A percentile compares a stretch with the other conserved stretches of the same genome.
phyloP scores from a whole-genome alignment of 2,797 vertebrate species.

The Notolabrus celidotus region DNA sequence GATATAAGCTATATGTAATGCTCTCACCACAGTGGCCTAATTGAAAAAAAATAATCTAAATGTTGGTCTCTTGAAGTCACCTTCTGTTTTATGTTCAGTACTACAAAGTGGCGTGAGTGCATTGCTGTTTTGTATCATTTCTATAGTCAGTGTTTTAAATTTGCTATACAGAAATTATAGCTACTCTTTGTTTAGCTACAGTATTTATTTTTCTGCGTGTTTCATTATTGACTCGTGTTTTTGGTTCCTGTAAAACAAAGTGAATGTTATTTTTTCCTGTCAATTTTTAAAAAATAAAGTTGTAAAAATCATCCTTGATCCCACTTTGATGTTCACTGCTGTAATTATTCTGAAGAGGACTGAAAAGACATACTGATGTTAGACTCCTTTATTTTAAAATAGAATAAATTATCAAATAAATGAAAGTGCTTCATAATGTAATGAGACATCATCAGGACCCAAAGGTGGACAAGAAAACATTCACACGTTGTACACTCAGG shows the following conservation, averaged over 20 bases:
- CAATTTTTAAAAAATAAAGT: constrained; percentile 75
- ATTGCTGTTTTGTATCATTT: constrained; percentile 66
- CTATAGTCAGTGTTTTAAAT: constrained; percentile 52
- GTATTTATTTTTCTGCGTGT: constrained; percentile 56
- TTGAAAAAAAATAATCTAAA: constrained; percentile 67
- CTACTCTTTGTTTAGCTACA: constrained; percentile 48
- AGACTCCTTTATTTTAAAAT: constrained; percentile 72
- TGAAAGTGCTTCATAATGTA: constrained; percentile 73
- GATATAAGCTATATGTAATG: constrained; percentile 82
- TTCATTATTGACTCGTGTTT: constrained; percentile 47
- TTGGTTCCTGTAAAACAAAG: constrained; percentile 41
- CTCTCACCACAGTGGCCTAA: constrained; percentile 92
- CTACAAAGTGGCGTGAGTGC: constrained; percentile 45
- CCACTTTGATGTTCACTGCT: neutral
- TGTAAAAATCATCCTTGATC: constrained; percentile 31
- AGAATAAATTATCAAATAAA: constrained; percentile 77
- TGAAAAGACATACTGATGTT: neutral
- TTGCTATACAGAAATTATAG: constrained; percentile 66
- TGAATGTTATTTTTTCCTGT: constrained; percentile 42
- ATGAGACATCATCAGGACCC: constrained; percentile 22
- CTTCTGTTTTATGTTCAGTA: constrained; percentile 71
- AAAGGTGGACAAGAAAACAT: constrained; percentile 9
- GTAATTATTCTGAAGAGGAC: neutral
- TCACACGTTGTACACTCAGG: constrained; percentile 9
- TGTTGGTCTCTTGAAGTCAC: constrained; percentile 59